phyloP scores from a whole-genome alignment of 1,140 invertebrate species.

The Zaprionus davidi region DNA sequence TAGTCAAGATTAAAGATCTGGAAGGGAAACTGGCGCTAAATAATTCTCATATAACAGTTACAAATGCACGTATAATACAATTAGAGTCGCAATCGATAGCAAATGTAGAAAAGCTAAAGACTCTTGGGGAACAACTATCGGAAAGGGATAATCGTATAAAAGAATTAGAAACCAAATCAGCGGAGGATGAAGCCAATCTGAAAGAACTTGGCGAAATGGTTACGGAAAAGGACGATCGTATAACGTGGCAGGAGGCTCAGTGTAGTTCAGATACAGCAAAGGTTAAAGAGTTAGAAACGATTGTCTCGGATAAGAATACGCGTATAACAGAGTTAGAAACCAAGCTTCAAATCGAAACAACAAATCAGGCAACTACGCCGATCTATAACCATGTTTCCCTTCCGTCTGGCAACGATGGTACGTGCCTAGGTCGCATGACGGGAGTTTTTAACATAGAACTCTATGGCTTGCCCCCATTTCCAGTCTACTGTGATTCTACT shows the following conservation, averaged over 20 bases:
- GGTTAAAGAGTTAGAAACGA: not conserved
- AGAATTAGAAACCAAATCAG: not conserved
- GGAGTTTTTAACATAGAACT: not conserved
- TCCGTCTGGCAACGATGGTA: not conserved
- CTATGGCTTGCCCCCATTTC: not conserved
- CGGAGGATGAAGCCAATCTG: not conserved
- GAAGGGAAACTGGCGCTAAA: not conserved
- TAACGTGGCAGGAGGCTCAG: not conserved
- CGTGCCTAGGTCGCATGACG: not conserved
- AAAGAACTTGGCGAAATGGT: not conserved
- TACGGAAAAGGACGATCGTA: not conserved
- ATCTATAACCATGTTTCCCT: not conserved
- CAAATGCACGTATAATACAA: not conserved
- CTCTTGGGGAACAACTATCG: not conserved
- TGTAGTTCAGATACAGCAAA: not conserved
- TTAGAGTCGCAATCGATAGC: not conserved
- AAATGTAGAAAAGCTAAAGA: not conserved
- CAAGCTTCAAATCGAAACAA: not conserved
- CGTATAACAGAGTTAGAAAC: not conserved
- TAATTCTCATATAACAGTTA: not conserved
- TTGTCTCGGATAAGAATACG: not conserved
- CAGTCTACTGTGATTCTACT: constrained; percentile 19
- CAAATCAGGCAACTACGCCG: not conserved
- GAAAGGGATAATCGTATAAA: not conserved
- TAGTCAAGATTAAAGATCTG: not conserved